phyloP scores from a whole-genome alignment of 2,797 vertebrate genomes.

The Alauda arvensis region DNA sequence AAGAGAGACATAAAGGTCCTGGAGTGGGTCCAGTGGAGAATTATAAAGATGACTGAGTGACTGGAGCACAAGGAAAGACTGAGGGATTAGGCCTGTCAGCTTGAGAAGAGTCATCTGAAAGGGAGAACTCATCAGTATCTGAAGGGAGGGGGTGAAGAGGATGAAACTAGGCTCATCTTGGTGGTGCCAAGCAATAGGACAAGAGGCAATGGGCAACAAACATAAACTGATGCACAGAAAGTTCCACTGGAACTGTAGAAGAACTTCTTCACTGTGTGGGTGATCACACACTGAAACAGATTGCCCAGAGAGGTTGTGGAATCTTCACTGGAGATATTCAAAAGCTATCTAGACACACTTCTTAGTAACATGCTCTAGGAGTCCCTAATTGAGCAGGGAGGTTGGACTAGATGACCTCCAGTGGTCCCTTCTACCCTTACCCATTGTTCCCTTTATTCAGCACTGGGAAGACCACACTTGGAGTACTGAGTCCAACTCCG shows the following conservation, averaged over 20 bases:
- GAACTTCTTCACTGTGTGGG: no score
- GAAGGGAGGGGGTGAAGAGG: not conserved
- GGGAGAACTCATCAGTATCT: no score
- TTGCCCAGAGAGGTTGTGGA: not conserved
- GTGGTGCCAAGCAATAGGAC: not conserved
- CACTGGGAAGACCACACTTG: not conserved
- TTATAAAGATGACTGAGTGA: not conserved
- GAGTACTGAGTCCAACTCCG: not conserved
- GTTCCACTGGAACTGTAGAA: not conserved
- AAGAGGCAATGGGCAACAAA: not conserved
- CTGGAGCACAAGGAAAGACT: not conserved
- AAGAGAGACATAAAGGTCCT: not conserved
- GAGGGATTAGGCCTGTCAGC: not conserved
- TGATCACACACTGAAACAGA: not conserved
- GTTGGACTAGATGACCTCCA: not conserved
- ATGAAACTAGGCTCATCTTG: not conserved
- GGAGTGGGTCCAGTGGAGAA: not conserved
- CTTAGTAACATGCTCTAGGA: not conserved
- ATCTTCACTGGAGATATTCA: not conserved
- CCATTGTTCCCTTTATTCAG: not conserved
- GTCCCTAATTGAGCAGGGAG: not conserved
- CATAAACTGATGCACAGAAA: not conserved
- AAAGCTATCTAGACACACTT: not conserved
- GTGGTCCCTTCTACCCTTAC: not conserved
- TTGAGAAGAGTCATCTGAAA: not conserved